These are phyloP conservation scores for Netelia fuscicornis DNA, from an alignment of 2,888 invertebrate species.

Conservation along the genomic window DNA sequence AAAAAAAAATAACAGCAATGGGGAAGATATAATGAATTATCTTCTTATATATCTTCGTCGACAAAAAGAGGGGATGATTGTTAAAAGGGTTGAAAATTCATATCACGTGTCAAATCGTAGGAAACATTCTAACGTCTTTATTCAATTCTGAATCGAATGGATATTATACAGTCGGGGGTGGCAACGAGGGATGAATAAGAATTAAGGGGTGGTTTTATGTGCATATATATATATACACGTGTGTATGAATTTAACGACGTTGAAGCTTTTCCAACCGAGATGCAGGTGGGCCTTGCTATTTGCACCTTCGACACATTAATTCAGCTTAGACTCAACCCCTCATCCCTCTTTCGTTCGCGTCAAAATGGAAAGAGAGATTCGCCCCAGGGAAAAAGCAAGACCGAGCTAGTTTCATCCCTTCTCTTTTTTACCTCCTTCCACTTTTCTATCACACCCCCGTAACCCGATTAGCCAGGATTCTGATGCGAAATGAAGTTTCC, in stretches of 20 bases:
- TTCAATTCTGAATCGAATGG: slow-evolving; percentile 21
- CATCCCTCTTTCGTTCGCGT: not conserved
- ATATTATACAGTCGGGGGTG: slow-evolving; percentile 21
- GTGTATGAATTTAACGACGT: slow-evolving; percentile 3
- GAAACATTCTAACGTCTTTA: slow-evolving; percentile 11
- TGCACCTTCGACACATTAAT: slow-evolving; percentile 67
- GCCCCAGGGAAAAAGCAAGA: not conserved
- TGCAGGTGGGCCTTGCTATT: slow-evolving; percentile 63
- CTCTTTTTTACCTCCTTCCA: not conserved
- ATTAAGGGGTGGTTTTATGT: slow-evolving; percentile 27
- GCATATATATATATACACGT: slow-evolving; percentile 1
- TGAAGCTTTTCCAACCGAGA: slow-evolving; percentile 33
- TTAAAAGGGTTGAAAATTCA: too few species aligned
- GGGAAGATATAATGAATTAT: too few species aligned
- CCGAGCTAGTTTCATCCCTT: not conserved
- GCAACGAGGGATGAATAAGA: slow-evolving; percentile 39
- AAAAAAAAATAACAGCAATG: too few species aligned
- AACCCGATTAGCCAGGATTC: slow-evolving; percentile 70
- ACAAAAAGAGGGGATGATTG: too few species aligned
- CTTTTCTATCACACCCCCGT: slow-evolving; percentile 56
- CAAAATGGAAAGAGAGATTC: slow-evolving; percentile 30
- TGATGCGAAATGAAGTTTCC: slow-evolving; percentile 67
- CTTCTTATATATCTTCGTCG: too few species aligned
- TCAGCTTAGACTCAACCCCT: slow-evolving; percentile 50
- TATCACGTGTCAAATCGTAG: not conserved